Evolutionary conservation across 2,888 invertebrate genomes (phyloP).

Genomic region (Phyto melanocephala): DNA sequence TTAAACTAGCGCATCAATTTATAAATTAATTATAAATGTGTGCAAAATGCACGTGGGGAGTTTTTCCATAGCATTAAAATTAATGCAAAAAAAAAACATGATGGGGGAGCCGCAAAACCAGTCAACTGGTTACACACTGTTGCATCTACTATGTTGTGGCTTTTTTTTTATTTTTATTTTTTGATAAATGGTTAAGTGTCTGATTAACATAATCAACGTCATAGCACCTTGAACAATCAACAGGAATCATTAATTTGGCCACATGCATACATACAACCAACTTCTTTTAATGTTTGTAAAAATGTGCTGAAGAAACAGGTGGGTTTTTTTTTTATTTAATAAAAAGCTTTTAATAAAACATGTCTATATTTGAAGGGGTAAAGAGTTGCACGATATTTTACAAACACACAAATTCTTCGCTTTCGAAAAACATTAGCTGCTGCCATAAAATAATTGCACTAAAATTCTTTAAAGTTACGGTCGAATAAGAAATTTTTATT

Average conservation of each 20-base stretch:
- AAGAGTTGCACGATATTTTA: neutral
- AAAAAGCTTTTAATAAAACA: neutral
- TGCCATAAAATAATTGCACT: too few relatives aligned
- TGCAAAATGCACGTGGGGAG: slow-evolving; percentile 26
- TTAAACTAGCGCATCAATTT: slow-evolving; percentile 54
- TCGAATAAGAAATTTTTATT: too few relatives aligned
- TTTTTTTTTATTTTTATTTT: neutral
- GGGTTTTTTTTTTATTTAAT: too few relatives aligned
- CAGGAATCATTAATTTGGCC: slow-evolving; percentile 28
- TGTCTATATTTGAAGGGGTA: neutral
- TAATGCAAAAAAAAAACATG: neutral
- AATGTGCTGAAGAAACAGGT: slow-evolving; percentile 14
- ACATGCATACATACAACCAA: neutral
- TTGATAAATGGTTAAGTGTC: slow-evolving; percentile 47
- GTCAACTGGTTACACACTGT: slow-evolving; percentile 29
- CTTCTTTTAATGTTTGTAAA: neutral
- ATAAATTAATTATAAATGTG: slow-evolving; percentile 53
- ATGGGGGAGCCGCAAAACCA: slow-evolving; percentile 22
- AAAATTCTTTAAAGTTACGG: neutral
- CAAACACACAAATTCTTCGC: neutral
- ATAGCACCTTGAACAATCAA: slow-evolving; percentile 37
- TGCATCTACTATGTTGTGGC: neutral
- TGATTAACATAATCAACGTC: slow-evolving; percentile 56
- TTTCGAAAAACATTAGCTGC: too few relatives aligned
- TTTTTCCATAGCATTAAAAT: slow-evolving; percentile 6